Percentiles rank a stretch among this genome's conserved stretches.
These are phyloP conservation scores for Tortrix viridana DNA, from an alignment of 2,888 invertebrate species.

Conservation along the genomic window DNA sequence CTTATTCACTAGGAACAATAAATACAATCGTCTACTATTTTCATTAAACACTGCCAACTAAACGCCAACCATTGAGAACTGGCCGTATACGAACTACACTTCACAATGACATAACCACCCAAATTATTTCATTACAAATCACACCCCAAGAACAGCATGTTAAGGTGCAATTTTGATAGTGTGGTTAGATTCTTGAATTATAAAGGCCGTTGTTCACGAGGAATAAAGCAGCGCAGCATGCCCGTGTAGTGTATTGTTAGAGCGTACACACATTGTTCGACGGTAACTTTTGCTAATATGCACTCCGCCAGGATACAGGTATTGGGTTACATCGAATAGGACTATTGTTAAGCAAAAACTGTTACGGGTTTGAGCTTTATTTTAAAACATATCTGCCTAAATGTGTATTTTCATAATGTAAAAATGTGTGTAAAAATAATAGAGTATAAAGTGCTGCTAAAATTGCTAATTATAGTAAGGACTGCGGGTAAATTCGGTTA, in stretches of 20 bases:
- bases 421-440: background rate
- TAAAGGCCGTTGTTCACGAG: slow-evolving; percentile 29
- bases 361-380: background rate
- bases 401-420: background rate
- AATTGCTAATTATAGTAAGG: too few relatives aligned
- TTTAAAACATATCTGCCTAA: background rate
- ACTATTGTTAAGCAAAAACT: slow-evolving; percentile 9
- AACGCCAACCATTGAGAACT: slow-evolving; percentile 52
- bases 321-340: slow-evolving; percentile 15
- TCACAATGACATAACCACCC: slow-evolving; percentile 17
- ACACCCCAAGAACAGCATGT: background rate
- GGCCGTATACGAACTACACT: slow-evolving; percentile 46
- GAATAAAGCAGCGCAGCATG: slow-evolving; percentile 42
- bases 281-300: slow-evolving; percentile 42
- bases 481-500: too few relatives aligned
- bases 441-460: background rate
- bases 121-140: background rate
- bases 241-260: slow-evolving; percentile 50
- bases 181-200: slow-evolving; percentile 18
- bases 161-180: slow-evolving; percentile 15
- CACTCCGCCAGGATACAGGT: slow-evolving; percentile 25
- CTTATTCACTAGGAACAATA: slow-evolving; percentile 23
- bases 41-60: slow-evolving; percentile 46
- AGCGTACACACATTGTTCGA: slow-evolving; percentile 31
- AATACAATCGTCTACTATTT: slow-evolving; percentile 38